A percentile compares a stretch with the other conserved stretches of the same genome.
These are phyloP conservation scores for Clarias laeviceps DNA, from an alignment of 2,797 vertebrate genomes.

Conservation along the genomic window DNA sequence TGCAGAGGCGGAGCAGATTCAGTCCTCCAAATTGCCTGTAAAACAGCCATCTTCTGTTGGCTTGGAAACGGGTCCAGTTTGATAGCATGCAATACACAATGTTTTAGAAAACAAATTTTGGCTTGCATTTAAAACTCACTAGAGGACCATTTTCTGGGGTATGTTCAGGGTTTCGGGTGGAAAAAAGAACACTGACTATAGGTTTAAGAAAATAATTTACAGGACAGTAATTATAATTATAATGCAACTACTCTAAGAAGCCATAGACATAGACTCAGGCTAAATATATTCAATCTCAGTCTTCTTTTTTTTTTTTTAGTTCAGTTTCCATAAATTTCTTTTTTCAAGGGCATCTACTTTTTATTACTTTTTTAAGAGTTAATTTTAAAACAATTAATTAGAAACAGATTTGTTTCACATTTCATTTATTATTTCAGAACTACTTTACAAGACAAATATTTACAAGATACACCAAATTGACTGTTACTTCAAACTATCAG, in stretches of 20 bases:
- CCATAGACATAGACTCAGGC: neutral
- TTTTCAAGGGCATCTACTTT: neutral
- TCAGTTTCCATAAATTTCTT: neutral
- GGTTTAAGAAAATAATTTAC: neutral
- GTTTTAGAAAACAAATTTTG: slow-evolving; percentile 1
- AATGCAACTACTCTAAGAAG: neutral
- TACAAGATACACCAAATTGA: neutral
- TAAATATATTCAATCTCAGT: slow-evolving; percentile 8
- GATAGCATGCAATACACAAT: neutral
- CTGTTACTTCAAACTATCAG: neutral
- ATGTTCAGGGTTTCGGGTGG: no score
- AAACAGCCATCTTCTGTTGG: neutral
- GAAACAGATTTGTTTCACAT: neutral
- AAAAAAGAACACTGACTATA: neutral
- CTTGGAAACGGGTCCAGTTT: neutral
- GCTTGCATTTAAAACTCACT: neutral
- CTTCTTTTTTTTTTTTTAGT: no score
- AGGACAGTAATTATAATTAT: no score
- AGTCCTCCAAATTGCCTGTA: neutral
- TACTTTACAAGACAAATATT: neutral
- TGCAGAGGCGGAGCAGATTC: neutral
- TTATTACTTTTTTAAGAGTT: neutral
- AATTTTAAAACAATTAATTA: neutral
- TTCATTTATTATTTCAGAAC: neutral
- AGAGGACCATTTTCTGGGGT: neutral